Conservation (phyloP, 2,888 invertebrate species). For the Margaritifera margaritifera region DNA sequence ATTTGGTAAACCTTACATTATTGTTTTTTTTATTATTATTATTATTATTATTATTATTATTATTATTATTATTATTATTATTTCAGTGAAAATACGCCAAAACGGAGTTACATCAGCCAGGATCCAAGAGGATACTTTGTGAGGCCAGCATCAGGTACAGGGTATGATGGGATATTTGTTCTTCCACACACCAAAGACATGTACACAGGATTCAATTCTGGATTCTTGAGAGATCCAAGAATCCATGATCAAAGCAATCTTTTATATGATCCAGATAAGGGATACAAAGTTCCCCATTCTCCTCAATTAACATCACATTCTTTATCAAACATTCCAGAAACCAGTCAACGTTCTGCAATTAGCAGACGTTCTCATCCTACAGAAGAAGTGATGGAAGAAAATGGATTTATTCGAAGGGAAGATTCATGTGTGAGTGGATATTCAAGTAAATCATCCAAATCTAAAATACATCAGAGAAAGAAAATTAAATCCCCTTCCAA, state of each 20-base stretch:
- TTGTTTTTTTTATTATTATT: too few species aligned
- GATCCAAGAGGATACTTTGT: constrained; percentile 64
- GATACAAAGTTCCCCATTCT: constrained; percentile 29
- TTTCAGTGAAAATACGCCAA: constrained; percentile 65
- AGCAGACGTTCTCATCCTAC: too few species aligned
- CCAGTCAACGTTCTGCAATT: too few species aligned
- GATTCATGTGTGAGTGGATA: too few species aligned
- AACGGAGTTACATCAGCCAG: constrained; percentile 63
- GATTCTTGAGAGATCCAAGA: constrained; percentile 23
- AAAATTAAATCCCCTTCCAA: too few species aligned
- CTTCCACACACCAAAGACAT: constrained; percentile 50
- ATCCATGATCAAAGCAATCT: constrained; percentile 35
- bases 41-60: not conserved
- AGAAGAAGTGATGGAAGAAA: too few species aligned
- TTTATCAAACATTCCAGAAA: too few species aligned
- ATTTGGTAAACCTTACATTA: not conserved
- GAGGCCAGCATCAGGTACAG: constrained; percentile 20
- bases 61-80: constrained; percentile 11
- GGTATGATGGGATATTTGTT: constrained; percentile 53
- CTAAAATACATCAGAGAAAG: too few species aligned
- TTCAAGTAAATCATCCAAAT: too few species aligned
- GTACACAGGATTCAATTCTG: constrained; percentile 35
- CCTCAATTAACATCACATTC: not conserved
- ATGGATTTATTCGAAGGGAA: too few species aligned
- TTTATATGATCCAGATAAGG: constrained; percentile 34